Percentiles rank a stretch among this genome's conserved stretches.
Conservation (phyloP, 53 echinoderm and acorn worm species). For the Patiria pectinifera region DNA sequence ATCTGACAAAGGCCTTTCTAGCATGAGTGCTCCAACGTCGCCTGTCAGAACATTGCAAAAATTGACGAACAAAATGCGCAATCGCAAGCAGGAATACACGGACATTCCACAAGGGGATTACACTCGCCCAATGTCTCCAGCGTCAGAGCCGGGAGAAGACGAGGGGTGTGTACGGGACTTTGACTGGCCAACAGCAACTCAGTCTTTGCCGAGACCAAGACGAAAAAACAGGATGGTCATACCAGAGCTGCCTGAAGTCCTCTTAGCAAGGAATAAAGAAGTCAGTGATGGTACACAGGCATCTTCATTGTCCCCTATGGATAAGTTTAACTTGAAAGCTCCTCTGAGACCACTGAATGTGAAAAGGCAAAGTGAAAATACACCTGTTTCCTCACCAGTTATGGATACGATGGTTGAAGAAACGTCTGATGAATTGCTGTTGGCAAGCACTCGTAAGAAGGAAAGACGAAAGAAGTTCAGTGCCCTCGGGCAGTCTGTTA, state of each 20-base stretch:
- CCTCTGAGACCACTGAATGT: constrained; percentile 74
- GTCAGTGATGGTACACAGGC: constrained; percentile 23
- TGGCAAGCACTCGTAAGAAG: constrained; percentile 40
- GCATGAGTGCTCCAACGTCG: constrained; percentile 86
- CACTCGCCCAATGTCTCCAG: constrained; percentile 66
- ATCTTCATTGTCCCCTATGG: constrained; percentile 65
- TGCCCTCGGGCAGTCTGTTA: constrained; percentile 40
- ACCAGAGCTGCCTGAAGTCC: constrained; percentile 69
- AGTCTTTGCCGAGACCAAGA: constrained; percentile 61
- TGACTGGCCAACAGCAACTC: constrained; percentile 48
- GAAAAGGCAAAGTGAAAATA: constrained; percentile 52
- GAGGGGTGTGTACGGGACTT: constrained; percentile 73
- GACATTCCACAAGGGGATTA: constrained; percentile 60
- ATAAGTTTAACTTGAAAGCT: constrained; percentile 81
- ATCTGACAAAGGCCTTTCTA: constrained; percentile 17
- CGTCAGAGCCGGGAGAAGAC: constrained; percentile 65
- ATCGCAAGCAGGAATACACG: constrained; percentile 54
- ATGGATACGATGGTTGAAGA: constrained; percentile 60
- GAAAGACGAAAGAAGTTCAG: constrained; percentile 79
- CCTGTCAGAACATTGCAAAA: constrained; percentile 85
- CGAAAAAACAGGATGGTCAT: constrained; percentile 62
- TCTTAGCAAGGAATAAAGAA: constrained; percentile 60
- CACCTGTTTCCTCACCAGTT: constrained; percentile 42
- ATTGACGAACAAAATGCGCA: constrained; percentile 81
- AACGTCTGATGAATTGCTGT: constrained; percentile 19